Evolutionary conservation across 2,888 invertebrate species (phyloP).

Genomic region (Agrochola litura): DNA sequence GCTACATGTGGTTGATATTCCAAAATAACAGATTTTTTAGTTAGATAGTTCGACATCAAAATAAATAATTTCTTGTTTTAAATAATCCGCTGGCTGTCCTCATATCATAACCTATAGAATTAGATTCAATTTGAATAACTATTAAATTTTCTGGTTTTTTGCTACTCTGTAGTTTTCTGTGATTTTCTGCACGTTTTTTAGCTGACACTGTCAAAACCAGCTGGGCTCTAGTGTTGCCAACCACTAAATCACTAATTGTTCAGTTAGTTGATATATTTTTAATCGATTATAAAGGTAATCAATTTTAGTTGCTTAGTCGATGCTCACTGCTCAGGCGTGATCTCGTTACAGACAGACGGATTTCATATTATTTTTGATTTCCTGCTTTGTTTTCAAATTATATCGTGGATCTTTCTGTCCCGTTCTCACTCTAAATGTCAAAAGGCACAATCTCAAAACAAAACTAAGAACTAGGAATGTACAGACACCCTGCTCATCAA

Average conservation of each 20-base stretch:
- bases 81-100: neutral
- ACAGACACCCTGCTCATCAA: no score
- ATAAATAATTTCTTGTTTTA: neutral
- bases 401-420: neutral
- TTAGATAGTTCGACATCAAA: neutral
- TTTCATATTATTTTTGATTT: neutral
- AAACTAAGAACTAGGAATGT: no score
- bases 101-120: conserved; percentile 24
- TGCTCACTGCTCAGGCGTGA: no score
- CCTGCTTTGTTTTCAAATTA: no score
- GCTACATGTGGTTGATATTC: neutral
- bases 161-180: neutral
- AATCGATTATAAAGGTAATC: no score
- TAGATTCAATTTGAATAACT: neutral
- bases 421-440: conserved; percentile 12
- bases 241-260: neutral
- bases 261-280: no score
- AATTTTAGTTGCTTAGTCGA: no score
- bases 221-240: conserved; percentile 27
- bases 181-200: no score
- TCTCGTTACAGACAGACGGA: no score
- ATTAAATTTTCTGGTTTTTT: no score
- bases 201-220: conserved; percentile 39
- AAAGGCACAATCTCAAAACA: neutral
- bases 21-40: neutral